Evolutionary conservation across 2,113 vertebrate species (phyloP).

Genomic region (Aythya baeri): DNA sequence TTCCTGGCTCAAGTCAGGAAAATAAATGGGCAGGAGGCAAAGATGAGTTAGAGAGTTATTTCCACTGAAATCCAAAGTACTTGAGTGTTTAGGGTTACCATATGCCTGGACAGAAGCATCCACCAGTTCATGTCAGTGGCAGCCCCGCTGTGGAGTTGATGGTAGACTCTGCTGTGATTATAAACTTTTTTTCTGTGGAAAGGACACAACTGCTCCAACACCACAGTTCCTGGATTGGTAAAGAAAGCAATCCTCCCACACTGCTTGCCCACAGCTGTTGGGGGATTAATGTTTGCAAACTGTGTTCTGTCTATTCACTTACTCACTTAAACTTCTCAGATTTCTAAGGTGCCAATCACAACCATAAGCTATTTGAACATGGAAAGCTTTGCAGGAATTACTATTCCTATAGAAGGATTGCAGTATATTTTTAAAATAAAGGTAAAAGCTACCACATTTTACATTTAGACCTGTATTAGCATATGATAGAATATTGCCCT

Average conservation of each 20-base stretch:
- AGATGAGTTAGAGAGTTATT: neutral
- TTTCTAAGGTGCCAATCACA: slow-evolving; percentile 18
- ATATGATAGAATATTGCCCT: slow-evolving; percentile 6
- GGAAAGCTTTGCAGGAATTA: slow-evolving; percentile 14
- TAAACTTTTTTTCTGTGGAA: neutral
- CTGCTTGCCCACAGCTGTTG: slow-evolving; percentile 1
- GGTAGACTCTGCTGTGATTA: neutral
- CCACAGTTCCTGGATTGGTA: neutral
- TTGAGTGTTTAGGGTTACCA: neutral
- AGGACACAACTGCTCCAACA: neutral
- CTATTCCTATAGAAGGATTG: neutral
- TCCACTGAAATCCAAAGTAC: neutral
- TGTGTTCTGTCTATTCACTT: neutral
- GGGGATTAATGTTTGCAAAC: slow-evolving; percentile 26
- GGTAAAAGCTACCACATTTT: slow-evolving; percentile 7
- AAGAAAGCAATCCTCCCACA: neutral
- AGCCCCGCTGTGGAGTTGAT: neutral
- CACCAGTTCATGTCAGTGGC: neutral
- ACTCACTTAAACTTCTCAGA: slow-evolving; percentile 10
- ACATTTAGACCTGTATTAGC: slow-evolving; percentile 36
- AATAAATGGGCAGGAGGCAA: neutral
- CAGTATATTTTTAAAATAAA: neutral
- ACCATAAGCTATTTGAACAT: slow-evolving; percentile 21
- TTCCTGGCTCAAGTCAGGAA: neutral
- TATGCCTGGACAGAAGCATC: fast-evolving